phyloP scores from a whole-genome alignment of 2,888 invertebrate genomes.

The Pseudococcus jackbeardsleyi region DNA sequence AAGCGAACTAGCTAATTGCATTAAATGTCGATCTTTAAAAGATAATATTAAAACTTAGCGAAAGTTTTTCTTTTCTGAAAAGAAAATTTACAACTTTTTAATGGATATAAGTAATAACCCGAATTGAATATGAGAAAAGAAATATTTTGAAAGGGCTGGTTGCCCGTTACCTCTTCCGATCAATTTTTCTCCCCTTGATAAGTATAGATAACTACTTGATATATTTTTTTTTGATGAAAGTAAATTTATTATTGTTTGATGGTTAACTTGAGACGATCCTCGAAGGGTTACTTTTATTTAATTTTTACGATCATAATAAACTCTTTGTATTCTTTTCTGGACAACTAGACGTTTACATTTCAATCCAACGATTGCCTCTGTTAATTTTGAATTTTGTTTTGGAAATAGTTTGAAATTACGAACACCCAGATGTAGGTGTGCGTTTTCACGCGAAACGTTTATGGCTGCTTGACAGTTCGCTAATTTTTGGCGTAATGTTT shows the following conservation, averaged over 20 bases:
- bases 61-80: constrained; percentile 9
- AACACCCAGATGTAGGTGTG: neutral
- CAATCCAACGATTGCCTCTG: neutral
- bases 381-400: neutral
- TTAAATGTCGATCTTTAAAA: constrained; percentile 55
- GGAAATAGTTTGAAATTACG: constrained; percentile 8
- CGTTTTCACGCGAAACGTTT: neutral
- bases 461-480: constrained; percentile 6
- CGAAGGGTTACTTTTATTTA: neutral
- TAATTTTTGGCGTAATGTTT: constrained; percentile 34
- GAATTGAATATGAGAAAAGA: constrained; percentile 27
- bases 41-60: constrained; percentile 31
- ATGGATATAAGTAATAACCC: constrained; percentile 51
- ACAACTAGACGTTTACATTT: neutral
- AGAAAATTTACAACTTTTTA: constrained; percentile 54
- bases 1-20: constrained; percentile 31
- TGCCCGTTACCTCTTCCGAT: neutral
- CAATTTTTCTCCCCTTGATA: neutral
- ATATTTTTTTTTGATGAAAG: neutral
- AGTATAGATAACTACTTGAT: neutral
- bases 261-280: neutral
- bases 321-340: neutral
- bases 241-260: neutral
- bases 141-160: neutral
- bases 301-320: neutral